phyloP scores from a whole-genome alignment of 1,140 invertebrate species.

The Drosophila azteca region DNA sequence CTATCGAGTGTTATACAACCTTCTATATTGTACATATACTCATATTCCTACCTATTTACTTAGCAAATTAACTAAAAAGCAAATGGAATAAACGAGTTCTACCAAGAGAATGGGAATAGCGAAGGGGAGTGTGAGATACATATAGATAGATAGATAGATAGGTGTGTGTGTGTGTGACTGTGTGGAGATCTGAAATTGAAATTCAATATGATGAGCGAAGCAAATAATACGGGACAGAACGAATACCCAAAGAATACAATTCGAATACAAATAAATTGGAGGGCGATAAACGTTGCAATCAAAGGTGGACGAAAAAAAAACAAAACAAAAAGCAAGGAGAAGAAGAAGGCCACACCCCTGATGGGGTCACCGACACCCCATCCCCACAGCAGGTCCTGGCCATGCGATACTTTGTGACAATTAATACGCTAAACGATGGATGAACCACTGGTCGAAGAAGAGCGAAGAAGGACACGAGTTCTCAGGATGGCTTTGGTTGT shows the following conservation, averaged over 20 bases:
- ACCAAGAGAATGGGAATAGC: background rate
- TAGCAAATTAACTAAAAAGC: constrained; percentile 81
- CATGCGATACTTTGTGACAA: constrained; percentile 77
- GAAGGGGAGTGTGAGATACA: background rate
- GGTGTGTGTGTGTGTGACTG: no score
- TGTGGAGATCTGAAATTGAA: constrained; percentile 73
- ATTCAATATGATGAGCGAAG: constrained; percentile 71
- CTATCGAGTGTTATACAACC: constrained; percentile 45
- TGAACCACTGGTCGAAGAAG: constrained; percentile 9
- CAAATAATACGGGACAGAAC: constrained; percentile 48
- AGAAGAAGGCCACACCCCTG: constrained; percentile 25
- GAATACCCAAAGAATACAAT: constrained; percentile 41
- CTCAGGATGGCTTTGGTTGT: constrained; percentile 37
- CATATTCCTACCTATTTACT: constrained; percentile 60
- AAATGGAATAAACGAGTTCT: constrained; percentile 39
- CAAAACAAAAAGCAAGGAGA: background rate
- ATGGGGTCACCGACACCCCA: constrained; percentile 14
- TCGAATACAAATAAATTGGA: constrained; percentile 77
- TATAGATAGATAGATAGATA: no score
- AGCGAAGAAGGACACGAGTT: constrained; percentile 54
- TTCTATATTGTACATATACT: constrained; percentile 23
- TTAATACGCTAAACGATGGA: constrained; percentile 78
- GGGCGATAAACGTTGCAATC: constrained; percentile 77
- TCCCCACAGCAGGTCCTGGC: constrained; percentile 46
- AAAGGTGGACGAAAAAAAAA: constrained; percentile 46